Base-by-base conservation (phyloP, 2,888 invertebrate genomes). In the Pristionchus arcanus region DNA sequence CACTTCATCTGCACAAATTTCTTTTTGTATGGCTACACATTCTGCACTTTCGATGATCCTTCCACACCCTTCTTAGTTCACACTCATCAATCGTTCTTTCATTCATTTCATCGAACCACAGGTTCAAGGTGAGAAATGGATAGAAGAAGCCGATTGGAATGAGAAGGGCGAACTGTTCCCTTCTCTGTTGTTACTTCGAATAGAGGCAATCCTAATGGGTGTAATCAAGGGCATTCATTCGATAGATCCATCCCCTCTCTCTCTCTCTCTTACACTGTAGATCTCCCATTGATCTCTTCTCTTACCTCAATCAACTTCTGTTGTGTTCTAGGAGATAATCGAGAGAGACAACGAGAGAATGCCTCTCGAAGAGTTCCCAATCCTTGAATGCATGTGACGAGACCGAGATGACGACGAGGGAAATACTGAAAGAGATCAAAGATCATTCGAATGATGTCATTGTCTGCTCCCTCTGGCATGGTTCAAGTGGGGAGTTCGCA, bases 321-420 rank as follows among this genome's bases (percentile, higher is more conserved):
- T 85, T 94, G 94, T 15, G 94, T 95, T 37, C 93, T 92, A 2
- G 94, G 92, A 3, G 94, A 93, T 21, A 94, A 91, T 81, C 95
- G 90, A 71, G 92, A 92, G 25, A 94, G 91, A 89, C 94, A 94
- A 31, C 94, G 92, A 59, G 93, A 91, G 91, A 93, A 94, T 42
- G 94, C 94, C 59, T 94, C 94, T 68, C 94, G 90, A 21, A 94
- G 91, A 71, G 93, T 94, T 42, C 84, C 90, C 68, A 94, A 91
- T 16, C 94, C 94, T 89, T 94, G 94, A 83, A 94, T 94, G 89
- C 94, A 94, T 2, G 94, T 94, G 71, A 94, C 94, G 19, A 94
- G 90, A 34, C 94, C 94, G 49, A 94, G 92, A 90, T 94, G 94
- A 68, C 94, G 92, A 55, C 94, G 93, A n/a, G 94, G 94, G 86